These are phyloP conservation scores for Mastomys natalensis DNA, from an alignment of 2,113 vertebrate genomes.

Conservation along the genomic window DNA sequence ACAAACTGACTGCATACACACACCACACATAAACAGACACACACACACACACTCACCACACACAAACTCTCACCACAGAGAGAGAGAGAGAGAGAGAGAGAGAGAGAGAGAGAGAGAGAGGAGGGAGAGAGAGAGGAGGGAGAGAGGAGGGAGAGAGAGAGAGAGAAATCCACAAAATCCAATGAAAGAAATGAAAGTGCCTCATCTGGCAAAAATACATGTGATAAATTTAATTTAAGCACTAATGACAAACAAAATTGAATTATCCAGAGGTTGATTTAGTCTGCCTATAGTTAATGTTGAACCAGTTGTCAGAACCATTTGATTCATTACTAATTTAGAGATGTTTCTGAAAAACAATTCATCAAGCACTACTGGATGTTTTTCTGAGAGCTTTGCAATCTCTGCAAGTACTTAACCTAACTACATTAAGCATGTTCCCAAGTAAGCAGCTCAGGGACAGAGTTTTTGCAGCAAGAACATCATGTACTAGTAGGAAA, in stretches of 20 bases:
- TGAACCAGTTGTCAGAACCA: conserved; percentile 46
- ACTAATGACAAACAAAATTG: conserved; percentile 49
- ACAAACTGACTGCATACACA: too few species aligned
- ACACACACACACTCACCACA: too few species aligned
- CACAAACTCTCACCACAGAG: too few species aligned
- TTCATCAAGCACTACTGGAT: conserved; percentile 7
- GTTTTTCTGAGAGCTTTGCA: conserved; percentile 18
- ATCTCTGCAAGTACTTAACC: conserved; percentile 59
- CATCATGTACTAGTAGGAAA: neutral
- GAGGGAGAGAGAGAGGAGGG: too few species aligned
- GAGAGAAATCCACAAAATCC: neutral
- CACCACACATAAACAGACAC: too few species aligned
- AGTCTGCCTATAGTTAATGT: neutral
- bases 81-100: too few species aligned
- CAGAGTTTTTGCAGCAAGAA: conserved; percentile 43
- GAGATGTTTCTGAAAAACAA: conserved; percentile 53
- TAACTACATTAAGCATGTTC: conserved; percentile 59
- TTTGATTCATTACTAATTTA: conserved; percentile 65
- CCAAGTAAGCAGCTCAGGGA: neutral
- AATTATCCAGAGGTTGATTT: conserved; percentile 32
- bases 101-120: too few species aligned
- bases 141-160: too few species aligned
- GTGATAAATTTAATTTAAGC: conserved; percentile 39
- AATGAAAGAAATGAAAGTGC: conserved; percentile 35
- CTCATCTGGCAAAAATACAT: neutral